Base-by-base conservation (phyloP, 1,140 invertebrate species). In the Argopecten irradians region DNA sequence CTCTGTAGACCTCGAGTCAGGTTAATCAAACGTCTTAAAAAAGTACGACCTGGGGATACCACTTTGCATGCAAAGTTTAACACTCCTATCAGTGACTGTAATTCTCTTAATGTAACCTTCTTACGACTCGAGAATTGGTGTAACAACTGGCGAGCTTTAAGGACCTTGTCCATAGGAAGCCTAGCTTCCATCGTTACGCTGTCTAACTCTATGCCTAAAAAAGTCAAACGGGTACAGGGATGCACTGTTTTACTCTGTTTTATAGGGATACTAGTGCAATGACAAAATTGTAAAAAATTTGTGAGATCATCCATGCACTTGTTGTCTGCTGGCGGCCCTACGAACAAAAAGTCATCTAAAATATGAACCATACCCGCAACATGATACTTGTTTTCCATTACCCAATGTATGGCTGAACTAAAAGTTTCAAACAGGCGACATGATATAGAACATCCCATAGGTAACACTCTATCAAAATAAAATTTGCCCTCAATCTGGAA, bases 1-100 rank as follows among this genome's bases (percentile, higher is more conserved):
- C 71, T 41, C 19, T 32, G 8, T 16, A 87, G n/a, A 14, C 83
- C 86, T 36, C 16, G 41, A 19, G 90, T 85, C 14, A 89, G 55
- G 41, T 89, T 88, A 86, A 85, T 87, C 19, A 89, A 36, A 7
- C 90, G 90, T 34, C 88, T 36, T 7, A 89, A 35, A 55, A 91
- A 89, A 32, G 88, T 43, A 28, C 90, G 41, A 36, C 90, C 87
- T 16, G 85, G 87, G 8, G 55, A 11, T 13, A 90, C 84, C 13
- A 90, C 87, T 32, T 39, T 35, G 43, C 86, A 86, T 41, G 71
- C 83, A 82, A 43, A 88, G 33, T 89, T 85, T n/a, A 89, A n/a
- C 19, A 89, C 36, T 19, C 88, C 85, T 8, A 89, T 86, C 1
- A 86, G 36, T 22, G 55, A 84, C 41, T 91, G 89, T 28, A 90